phyloP scores from a whole-genome alignment of 2,797 vertebrate genomes.

The Catamblyrhynchus diadema region DNA sequence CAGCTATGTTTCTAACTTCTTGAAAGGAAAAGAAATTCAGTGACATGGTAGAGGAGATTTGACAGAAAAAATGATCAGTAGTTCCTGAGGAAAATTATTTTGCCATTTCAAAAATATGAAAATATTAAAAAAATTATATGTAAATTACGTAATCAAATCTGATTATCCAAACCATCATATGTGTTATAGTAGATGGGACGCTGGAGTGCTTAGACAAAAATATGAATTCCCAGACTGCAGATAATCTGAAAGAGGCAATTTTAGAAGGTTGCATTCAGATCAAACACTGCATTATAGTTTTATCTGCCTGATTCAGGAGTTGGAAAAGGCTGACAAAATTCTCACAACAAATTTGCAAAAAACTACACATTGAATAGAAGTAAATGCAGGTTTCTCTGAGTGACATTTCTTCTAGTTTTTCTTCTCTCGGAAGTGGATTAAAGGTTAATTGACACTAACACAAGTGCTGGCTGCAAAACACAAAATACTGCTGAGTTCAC shows the following conservation, averaged over 20 bases:
- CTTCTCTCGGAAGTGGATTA: neutral
- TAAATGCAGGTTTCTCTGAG: neutral
- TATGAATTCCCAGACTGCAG: neutral
- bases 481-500: conserved; percentile 64
- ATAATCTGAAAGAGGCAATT: neutral
- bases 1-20: neutral
- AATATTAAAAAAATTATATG: neutral
- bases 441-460: conserved; percentile 56
- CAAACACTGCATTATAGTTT: conserved; percentile 22
- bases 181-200: neutral
- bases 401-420: neutral
- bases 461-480: conserved; percentile 53
- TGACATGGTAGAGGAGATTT: neutral
- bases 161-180: neutral
- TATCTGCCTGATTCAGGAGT: conserved; percentile 1
- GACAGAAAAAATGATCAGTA: neutral
- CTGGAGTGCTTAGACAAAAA: neutral
- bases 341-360: neutral
- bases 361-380: neutral
- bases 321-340: conserved; percentile 11
- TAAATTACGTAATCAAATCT: neutral
- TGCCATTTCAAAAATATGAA: neutral
- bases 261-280: neutral
- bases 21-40: neutral
- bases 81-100: neutral